Base-by-base conservation (phyloP, 2,113 vertebrate genomes). In the Zosterops borbonicus region DNA sequence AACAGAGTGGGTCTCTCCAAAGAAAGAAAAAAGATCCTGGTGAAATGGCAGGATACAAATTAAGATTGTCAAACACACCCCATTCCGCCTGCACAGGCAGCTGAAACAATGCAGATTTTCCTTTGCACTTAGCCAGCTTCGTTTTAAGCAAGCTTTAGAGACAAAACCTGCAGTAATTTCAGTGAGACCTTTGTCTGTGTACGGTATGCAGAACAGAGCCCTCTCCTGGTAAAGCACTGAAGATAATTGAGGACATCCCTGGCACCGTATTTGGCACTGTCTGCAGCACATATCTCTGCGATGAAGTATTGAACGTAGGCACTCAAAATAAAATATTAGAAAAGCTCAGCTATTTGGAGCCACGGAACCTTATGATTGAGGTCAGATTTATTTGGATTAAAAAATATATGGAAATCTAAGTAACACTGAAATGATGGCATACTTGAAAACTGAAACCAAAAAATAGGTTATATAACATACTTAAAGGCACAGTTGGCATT, bases 291-390 rank as follows among this genome's bases (percentile, higher is more conserved):
- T 96, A 92, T 90, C 94, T 96, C 33, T 82, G 73, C 23, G 86
- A 82, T 95, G 84, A 96, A 94, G 62, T 87, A 91, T 52, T 56
- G 76, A 76, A 71, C 1, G 1, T 29, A 80, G 87, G 50, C 89
- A 81, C 86, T 95, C 78, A 96, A 94, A 94, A 96, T 95, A 92
- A 93, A 91, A 89, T 89, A 94, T 91, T 95, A 91, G 64, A 95
- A 95, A 91, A 94, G 90, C 92, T 83, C 50, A 39, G 69, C 96
- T 92, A 92, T 89, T 87, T 82, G 80, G 86, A 95, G 82, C 21
- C 87, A 77, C 3, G 25, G 77, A 94, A 80, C 91, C 71, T 94
- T 83, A 77, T 91, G 94, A 94, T 92, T 86, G 96, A 97, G 71
- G 39, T 96, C 73, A 96, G 81, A 83, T 95, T 82, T 95, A 56